Evolutionary conservation across 2,797 vertebrate species (phyloP).

Genomic region (Glossophaga mutica): DNA sequence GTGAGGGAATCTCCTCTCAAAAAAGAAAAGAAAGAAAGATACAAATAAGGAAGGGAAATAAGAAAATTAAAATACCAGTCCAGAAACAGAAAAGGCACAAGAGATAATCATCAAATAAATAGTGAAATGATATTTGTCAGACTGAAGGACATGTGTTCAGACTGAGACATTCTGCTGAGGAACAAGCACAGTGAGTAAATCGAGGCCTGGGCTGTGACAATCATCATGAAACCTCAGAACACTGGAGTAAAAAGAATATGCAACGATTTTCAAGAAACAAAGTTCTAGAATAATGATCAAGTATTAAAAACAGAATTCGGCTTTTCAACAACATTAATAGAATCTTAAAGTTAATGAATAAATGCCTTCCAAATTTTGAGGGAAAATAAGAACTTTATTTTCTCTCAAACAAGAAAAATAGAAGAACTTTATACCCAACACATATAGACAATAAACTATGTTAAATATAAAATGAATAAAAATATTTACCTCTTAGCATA

Average conservation of each 20-base stretch:
- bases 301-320: not conserved
- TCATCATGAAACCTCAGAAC: not conserved
- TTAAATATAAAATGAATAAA: not conserved
- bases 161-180: not conserved
- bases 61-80: not conserved
- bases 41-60: not conserved
- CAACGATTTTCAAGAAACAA: not conserved
- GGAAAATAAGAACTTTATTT: not conserved
- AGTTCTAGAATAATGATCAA: not conserved
- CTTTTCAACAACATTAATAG: not conserved
- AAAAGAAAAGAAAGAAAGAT: not conserved
- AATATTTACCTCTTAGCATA: not conserved
- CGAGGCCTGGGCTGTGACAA: not conserved
- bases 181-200: not conserved
- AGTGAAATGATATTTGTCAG: not conserved
- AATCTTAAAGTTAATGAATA: not conserved
- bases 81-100: not conserved
- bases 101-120: not conserved
- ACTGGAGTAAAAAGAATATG: not conserved
- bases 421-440: not conserved
- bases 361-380: not conserved
- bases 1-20: not conserved
- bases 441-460: not conserved
- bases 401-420: not conserved
- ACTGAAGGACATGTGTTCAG: not conserved